Evolutionary conservation across 1,140 invertebrate genomes (phyloP), one percentile per base, ranked within the genome.

Genomic region (Pogonomyrmex californicus): DNA sequence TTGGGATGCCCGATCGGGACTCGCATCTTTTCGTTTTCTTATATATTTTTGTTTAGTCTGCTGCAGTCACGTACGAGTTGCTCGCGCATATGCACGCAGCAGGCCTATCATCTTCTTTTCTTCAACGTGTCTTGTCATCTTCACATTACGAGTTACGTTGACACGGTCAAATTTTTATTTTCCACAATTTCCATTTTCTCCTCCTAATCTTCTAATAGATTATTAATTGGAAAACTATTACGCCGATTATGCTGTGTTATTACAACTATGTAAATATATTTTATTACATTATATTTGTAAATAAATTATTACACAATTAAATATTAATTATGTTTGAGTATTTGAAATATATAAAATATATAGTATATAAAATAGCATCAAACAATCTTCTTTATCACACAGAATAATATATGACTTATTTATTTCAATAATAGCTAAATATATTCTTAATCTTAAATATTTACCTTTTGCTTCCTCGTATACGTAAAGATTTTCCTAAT

Each of bases 11-110:
- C 36, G 73, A 30, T 12, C 63, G 44, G 30, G 73, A n/a, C 73
- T 44, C 51, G 75, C 41, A 6, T 70, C 51, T 76, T 23, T 23
- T 86, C 75, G 62, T 47, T 79, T 49, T 30, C 51, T 41, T 70
- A 51, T n/a, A 38, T 86, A 86, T 91, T 91, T 91, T 88, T 89
- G 88, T 91, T 89, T 86, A 88, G 90, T 91, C 82, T 86, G 56
- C 58, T 6, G 44, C 63, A 81, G 75, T 86, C 85, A 86, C 85
- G 85, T 86, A 86, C 62, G 62, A 63, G 44, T 66, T 78, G 63
- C 79, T 51, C 51, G 63, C 44, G 82, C 71, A 36, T 49, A 76
- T 17, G 49, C 47, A 47, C 77, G 71, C 44, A n/a, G 14, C 4
- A 5, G 73, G 33, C 17, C 54, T 49, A 23, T 78, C 78, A 71